Evolutionary conservation across 2,797 vertebrate genomes (phyloP), one percentile per base, ranked within the genome.

Genomic region (Morelia viridis): DNA sequence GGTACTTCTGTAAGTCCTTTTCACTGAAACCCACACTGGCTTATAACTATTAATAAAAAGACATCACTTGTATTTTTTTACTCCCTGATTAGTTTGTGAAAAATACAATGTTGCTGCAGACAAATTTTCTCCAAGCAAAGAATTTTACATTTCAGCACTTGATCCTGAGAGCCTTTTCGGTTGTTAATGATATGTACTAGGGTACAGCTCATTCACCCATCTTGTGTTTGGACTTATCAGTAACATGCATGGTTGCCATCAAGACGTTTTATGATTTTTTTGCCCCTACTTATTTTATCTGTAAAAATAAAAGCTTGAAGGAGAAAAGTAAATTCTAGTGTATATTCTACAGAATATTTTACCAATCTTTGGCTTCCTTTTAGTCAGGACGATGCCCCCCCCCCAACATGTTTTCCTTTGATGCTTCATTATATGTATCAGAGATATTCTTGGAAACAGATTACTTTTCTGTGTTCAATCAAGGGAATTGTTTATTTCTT

Each of bases 21-120:
- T 56, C 92, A 31, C 57, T 85, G 15, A 89, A 88, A 58, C 83
- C 58, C 46, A 60, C 13, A 5, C 41, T 88, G 94, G 35, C 62
- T 89, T 94, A 10, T 92, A 71, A 91, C 90, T 0, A 2, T 65
- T 94, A 8, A 22, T 93, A 90, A 94, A 92, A 26, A 90, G 89
- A 53, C 80, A 92, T 93, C 84, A n/a, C 60, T 28, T 58, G 0
- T 85, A 57, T 94, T 41, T 96, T 92, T 92, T 46, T n/a, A 26
- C 4, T 0, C 46, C 2, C 68, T 88, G 50, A 76, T 93, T 94
- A 93, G 12, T 60, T 76, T n/a, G 2, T n/a, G 46, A 95, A 91
- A 80, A 96, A 56, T 57, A 7, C 35, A 76, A 0, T 0, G 0
- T 60, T 84, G 12, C 85, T 58, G 50, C 1, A 0, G 17, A 5